Percentiles rank a stretch among this genome's conserved stretches.
phyloP scores from a whole-genome alignment of 1,140 invertebrate species.

The Zaprionus nigranus region DNA sequence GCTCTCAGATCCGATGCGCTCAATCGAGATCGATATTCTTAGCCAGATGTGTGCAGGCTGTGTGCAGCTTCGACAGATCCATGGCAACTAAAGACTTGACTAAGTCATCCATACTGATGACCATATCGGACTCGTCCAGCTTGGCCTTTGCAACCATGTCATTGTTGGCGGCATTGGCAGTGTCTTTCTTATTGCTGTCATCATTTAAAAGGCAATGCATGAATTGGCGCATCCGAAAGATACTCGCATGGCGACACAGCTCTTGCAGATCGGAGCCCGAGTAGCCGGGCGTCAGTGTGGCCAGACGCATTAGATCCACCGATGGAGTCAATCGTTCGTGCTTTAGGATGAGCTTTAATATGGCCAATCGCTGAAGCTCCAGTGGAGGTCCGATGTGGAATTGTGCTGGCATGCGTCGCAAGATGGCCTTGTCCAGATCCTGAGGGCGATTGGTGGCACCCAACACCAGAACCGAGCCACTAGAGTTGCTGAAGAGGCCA shows the following conservation, averaged over 20 bases:
- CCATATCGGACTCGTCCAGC: constrained; percentile 84
- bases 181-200: neutral
- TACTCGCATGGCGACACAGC: constrained; percentile 94
- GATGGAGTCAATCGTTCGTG: constrained; percentile 90
- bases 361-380: constrained; percentile 89
- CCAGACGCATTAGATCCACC: constrained; percentile 89
- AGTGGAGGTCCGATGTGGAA: constrained; percentile 95
- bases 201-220: constrained; percentile 29
- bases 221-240: constrained; percentile 91
- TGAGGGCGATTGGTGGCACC: constrained; percentile 96
- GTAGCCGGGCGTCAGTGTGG: constrained; percentile 91
- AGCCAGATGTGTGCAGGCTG: constrained; percentile 52
- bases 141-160: neutral
- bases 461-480: constrained; percentile 86
- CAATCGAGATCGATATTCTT: constrained; percentile 60
- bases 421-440: constrained; percentile 97
- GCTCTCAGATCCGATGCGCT: neutral
- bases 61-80: constrained; percentile 87
- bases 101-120: constrained; percentile 87
- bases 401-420: constrained; percentile 97
- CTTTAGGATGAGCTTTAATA: constrained; percentile 91
- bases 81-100: constrained; percentile 87
- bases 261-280: constrained; percentile 97
- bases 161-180: neutral
- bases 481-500: constrained; percentile 91